phyloP scores from a whole-genome alignment of 2,113 vertebrate genomes.

The Triplophysa tibetana region DNA sequence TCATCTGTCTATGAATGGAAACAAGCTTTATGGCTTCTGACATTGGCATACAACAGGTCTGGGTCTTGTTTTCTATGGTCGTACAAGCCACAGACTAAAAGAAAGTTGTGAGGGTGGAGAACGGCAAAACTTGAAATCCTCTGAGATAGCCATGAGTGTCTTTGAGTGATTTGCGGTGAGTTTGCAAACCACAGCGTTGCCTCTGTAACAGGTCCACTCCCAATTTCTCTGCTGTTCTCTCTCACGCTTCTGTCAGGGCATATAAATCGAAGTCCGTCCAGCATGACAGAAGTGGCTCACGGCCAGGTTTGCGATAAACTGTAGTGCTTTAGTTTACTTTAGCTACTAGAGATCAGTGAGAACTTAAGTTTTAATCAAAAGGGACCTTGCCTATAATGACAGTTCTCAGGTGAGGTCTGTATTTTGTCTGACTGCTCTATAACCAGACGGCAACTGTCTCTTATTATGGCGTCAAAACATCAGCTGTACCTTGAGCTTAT shows the following conservation, averaged over 20 bases:
- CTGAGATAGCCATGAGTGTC: constrained; percentile 26
- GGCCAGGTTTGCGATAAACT: constrained; percentile 5
- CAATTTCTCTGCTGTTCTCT: constrained; percentile 20
- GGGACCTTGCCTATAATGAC: neutral
- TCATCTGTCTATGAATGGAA: constrained; percentile 2
- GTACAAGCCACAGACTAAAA: constrained; percentile 31
- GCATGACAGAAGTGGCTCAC: neutral
- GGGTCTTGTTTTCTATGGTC: constrained; percentile 22
- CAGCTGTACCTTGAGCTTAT: neutral
- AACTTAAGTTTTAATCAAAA: neutral
- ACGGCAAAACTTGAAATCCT: neutral
- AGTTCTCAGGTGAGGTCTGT: neutral
- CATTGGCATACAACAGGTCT: constrained; percentile 27
- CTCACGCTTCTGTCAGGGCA: constrained; percentile 7
- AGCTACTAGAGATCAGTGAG: neutral
- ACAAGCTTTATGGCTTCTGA: constrained; percentile 13
- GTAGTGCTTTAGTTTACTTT: neutral
- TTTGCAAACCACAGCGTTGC: constrained; percentile 26
- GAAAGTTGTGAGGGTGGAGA: constrained; percentile 31
- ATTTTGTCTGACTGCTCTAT: constrained; percentile 2
- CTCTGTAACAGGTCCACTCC: constrained; percentile 26
- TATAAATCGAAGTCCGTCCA: neutral
- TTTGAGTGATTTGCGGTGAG: constrained; percentile 30
- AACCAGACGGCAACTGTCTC: neutral
- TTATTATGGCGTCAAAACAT: neutral